Evolutionary conservation across 2,888 invertebrate genomes (phyloP).

Genomic region (Parelbella ahira): DNA sequence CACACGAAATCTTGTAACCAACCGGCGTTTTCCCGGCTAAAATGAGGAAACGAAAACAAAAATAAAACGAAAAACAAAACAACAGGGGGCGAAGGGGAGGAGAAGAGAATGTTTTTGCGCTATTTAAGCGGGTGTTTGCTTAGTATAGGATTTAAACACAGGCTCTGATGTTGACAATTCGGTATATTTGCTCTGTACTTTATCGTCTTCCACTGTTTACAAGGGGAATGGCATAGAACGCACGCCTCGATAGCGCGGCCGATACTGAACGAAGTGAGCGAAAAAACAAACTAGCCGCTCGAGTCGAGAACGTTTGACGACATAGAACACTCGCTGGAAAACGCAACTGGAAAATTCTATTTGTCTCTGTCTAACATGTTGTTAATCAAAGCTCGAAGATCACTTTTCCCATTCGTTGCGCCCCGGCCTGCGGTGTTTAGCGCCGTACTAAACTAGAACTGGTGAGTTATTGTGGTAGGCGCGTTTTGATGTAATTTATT

Average conservation of each 20-base stretch:
- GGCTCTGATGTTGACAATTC: conserved; percentile 39
- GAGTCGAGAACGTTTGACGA: conserved; percentile 37
- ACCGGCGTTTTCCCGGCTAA: conserved; percentile 71
- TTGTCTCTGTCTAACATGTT: conserved; percentile 45
- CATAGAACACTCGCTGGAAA: conserved; percentile 42
- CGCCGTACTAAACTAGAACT: conserved; percentile 33
- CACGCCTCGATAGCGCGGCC: conserved; percentile 53
- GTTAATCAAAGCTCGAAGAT: conserved; percentile 19
- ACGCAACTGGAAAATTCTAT: conserved; percentile 55
- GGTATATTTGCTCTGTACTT: conserved; percentile 43
- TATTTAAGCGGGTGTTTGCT: conserved; percentile 30
- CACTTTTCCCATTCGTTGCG: conserved; percentile 36
- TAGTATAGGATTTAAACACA: conserved; percentile 40
- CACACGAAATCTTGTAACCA: no score
- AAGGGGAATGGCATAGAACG: conserved; percentile 45
- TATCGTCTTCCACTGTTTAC: conserved; percentile 38
- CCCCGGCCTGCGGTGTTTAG: no score
- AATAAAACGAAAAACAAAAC: conserved; percentile 38
- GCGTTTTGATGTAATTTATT: conserved; percentile 19
- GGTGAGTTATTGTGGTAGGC: conserved; percentile 37
- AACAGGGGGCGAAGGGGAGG: conserved; percentile 21
- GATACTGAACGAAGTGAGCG: conserved; percentile 53
- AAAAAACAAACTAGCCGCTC: conserved; percentile 57
- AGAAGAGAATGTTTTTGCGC: conserved; percentile 30
- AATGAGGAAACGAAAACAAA: conserved; percentile 48